Conservation (phyloP, 2,888 invertebrate species). For the Cecidostiba fungosa region DNA sequence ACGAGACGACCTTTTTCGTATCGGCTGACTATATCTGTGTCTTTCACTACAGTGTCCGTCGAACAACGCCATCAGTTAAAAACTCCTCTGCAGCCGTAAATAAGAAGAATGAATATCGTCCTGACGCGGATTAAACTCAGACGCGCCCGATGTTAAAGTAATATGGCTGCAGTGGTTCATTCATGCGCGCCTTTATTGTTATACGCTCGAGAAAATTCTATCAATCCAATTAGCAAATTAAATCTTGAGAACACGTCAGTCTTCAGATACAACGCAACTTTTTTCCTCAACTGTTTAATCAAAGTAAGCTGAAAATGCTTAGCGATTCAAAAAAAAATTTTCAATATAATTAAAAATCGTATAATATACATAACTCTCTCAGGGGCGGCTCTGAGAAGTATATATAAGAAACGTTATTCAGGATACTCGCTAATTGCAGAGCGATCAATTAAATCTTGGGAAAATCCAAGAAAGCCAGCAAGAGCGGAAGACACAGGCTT, state of each 20-base stretch:
- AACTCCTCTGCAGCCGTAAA: neutral
- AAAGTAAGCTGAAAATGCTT: too few species aligned
- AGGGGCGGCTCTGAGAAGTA: neutral
- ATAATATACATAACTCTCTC: neutral
- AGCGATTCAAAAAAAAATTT: too few species aligned
- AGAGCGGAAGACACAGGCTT: slow-evolving; percentile 34
- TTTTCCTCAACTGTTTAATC: neutral
- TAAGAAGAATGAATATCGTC: slow-evolving; percentile 4
- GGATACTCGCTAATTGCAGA: slow-evolving; percentile 42
- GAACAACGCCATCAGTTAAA: neutral
- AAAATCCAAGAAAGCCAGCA: slow-evolving; percentile 40
- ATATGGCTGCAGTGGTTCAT: neutral
- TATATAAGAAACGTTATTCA: slow-evolving; percentile 22
- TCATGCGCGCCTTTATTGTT: neutral
- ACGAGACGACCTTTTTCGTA: neutral
- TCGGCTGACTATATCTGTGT: neutral
- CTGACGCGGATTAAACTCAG: neutral
- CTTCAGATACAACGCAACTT: neutral
- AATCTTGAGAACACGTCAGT: neutral
- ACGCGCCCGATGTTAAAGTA: neutral
- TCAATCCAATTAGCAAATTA: neutral
- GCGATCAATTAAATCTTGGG: slow-evolving; percentile 59
- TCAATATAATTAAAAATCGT: neutral
- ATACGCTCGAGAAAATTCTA: neutral
- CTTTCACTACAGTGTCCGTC: neutral